phyloP scores from a whole-genome alignment of 2,113 vertebrate species.

The Clarias batrachus region DNA sequence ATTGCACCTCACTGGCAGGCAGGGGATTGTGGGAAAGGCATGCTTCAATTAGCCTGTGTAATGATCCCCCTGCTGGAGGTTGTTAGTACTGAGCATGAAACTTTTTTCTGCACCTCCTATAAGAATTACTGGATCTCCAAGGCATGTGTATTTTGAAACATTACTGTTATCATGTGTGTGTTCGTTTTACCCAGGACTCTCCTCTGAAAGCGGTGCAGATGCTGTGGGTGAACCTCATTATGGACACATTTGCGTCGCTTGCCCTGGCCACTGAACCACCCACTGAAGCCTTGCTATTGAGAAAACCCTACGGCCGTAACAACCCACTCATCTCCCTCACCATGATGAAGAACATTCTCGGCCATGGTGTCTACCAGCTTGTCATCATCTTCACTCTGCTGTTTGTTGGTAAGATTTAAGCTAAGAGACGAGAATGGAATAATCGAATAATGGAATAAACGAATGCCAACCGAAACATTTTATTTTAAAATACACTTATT shows the following conservation, averaged over 20 bases:
- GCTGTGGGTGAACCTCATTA: slow-evolving; percentile 93
- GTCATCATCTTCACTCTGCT: slow-evolving; percentile 87
- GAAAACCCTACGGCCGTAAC: slow-evolving; percentile 88
- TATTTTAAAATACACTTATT: not conserved
- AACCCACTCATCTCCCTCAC: slow-evolving; percentile 90
- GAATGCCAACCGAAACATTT: not conserved
- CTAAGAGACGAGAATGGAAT: not conserved
- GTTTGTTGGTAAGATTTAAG: slow-evolving; percentile 76
- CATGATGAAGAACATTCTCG: slow-evolving; percentile 94
- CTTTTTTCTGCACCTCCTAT: not conserved
- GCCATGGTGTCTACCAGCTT: slow-evolving; percentile 87
- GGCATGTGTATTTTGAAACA: not conserved
- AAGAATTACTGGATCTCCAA: not conserved
- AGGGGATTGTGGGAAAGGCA: slow-evolving; percentile 21
- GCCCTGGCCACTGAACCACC: slow-evolving; percentile 88
- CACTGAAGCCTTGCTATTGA: slow-evolving; percentile 83
- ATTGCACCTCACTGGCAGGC: slow-evolving; percentile 38
- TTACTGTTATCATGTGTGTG: not conserved
- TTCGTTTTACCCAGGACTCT: slow-evolving; percentile 76
- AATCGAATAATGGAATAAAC: not conserved
- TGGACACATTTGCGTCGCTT: slow-evolving; percentile 90
- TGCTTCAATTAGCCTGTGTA: slow-evolving; percentile 7
- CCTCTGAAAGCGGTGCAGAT: slow-evolving; percentile 92
- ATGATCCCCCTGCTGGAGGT: slow-evolving; percentile 43
- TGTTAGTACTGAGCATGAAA: slow-evolving; percentile 14